Evolutionary conservation across 2,888 invertebrate genomes (phyloP).

Genomic region (Ommatoiulus sabulosus): DNA sequence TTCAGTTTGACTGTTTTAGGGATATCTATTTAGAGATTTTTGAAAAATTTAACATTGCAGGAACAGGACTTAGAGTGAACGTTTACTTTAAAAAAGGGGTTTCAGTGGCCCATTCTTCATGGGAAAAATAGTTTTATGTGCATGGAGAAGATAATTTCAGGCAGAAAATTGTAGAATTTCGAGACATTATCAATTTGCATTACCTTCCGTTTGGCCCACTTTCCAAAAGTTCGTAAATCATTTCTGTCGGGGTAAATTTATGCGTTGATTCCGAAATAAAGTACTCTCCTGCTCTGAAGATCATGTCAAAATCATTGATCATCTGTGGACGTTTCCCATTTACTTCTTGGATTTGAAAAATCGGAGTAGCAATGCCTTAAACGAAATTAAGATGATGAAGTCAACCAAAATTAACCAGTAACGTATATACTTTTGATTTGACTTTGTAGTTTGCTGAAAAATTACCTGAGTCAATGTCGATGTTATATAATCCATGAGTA

Average conservation of each 20-base stretch:
- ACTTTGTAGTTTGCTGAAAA: not conserved
- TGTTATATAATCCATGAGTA: slow-evolving; percentile 88
- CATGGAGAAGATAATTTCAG: too few relatives aligned
- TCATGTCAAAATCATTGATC: slow-evolving; percentile 78
- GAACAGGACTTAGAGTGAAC: too few relatives aligned
- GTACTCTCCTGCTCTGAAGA: slow-evolving; percentile 83
- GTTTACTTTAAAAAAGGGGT: too few relatives aligned
- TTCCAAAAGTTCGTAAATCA: slow-evolving; percentile 75
- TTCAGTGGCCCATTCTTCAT: too few relatives aligned
- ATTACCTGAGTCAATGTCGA: slow-evolving; percentile 80
- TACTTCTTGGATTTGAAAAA: slow-evolving; percentile 78
- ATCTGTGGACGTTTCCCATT: slow-evolving; percentile 76
- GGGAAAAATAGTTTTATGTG: not conserved
- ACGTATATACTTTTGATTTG: not conserved
- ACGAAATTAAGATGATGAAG: not conserved
- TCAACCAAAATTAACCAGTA: too few relatives aligned
- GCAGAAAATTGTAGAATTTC: not conserved
- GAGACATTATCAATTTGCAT: not conserved
- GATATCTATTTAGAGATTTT: too few relatives aligned
- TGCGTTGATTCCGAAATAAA: slow-evolving; percentile 90
- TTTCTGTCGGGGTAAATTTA: slow-evolving; percentile 80
- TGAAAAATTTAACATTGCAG: too few relatives aligned
- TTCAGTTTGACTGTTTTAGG: too few relatives aligned
- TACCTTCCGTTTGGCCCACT: slow-evolving; percentile 87
- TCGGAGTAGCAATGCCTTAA: slow-evolving; percentile 64